phyloP scores from a whole-genome alignment of 2,113 vertebrate species.

The Miniopterus natalensis region DNA sequence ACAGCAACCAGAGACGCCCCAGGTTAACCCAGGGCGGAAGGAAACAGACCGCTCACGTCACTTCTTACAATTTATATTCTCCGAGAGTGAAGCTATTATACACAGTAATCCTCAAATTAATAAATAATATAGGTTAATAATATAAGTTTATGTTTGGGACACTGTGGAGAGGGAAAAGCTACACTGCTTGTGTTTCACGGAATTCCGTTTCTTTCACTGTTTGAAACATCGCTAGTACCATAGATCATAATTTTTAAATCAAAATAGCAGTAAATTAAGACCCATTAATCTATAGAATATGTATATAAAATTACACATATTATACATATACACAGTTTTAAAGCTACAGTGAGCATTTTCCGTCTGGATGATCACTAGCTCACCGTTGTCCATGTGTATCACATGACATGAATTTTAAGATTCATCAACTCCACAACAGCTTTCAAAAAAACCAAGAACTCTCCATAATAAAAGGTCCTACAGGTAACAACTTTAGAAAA shows the following conservation, averaged over 20 bases:
- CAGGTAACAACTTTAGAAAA: neutral
- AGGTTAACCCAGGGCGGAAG: neutral
- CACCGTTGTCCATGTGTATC: neutral
- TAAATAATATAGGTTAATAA: neutral
- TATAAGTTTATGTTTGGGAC: neutral
- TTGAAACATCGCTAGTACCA: neutral
- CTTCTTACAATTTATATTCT: conserved; percentile 12
- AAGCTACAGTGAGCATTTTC: neutral
- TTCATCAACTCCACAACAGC: neutral
- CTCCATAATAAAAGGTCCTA: neutral
- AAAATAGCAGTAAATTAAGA: conserved; percentile 46
- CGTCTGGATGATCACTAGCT: neutral
- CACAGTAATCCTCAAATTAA: conserved; percentile 40
- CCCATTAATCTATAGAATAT: neutral
- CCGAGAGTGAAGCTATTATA: neutral
- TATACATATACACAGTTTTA: neutral
- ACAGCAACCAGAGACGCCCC: conserved; percentile 5
- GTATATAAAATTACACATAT: neutral
- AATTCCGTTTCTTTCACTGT: conserved; percentile 15
- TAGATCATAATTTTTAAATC: neutral
- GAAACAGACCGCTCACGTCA: neutral
- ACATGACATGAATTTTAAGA: conserved; percentile 1
- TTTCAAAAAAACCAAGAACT: conserved; percentile 36
- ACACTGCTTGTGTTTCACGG: neutral
- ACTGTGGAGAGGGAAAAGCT: neutral